phyloP scores from a whole-genome alignment of 2,113 vertebrate species.

The Paralichthys olivaceus region DNA sequence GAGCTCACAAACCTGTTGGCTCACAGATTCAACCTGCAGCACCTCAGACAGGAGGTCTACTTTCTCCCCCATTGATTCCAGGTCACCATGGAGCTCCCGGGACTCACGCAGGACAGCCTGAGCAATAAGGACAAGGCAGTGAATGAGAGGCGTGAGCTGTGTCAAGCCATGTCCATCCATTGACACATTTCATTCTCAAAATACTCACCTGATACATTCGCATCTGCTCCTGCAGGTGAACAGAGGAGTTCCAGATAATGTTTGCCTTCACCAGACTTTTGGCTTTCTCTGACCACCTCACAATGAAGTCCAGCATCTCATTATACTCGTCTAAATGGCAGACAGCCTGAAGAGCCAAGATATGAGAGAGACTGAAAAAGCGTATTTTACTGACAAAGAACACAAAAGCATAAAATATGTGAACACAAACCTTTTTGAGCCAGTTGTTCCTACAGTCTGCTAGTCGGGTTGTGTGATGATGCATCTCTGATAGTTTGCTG shows the following conservation, averaged over 20 bases:
- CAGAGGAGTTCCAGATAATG: conserved; percentile 90
- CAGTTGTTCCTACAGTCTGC: conserved; percentile 87
- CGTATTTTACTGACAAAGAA: neutral
- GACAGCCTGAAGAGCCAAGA: conserved; percentile 77
- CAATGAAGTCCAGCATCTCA: conserved; percentile 89
- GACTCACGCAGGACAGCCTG: conserved; percentile 93
- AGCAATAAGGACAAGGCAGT: neutral
- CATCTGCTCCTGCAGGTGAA: conserved; percentile 91
- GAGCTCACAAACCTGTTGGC: conserved; percentile 90
- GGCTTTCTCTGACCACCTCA: conserved; percentile 93
- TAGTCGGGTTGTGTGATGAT: conserved; percentile 87
- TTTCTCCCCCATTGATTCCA: conserved; percentile 91
- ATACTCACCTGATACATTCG: conserved; percentile 89
- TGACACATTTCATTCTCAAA: neutral
- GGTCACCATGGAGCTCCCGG: conserved; percentile 88
- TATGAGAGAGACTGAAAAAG: neutral
- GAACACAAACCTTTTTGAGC: conserved; percentile 86
- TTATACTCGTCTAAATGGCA: conserved; percentile 92
- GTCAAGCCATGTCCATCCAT: neutral
- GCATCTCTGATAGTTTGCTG: conserved; percentile 87
- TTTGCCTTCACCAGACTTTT: conserved; percentile 87
- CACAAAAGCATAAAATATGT: neutral
- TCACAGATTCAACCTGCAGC: conserved; percentile 87
- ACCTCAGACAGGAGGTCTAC: conserved; percentile 87
- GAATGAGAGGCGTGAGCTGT: neutral